phyloP scores from a whole-genome alignment of 2,797 vertebrate species.

The Channa striata region DNA sequence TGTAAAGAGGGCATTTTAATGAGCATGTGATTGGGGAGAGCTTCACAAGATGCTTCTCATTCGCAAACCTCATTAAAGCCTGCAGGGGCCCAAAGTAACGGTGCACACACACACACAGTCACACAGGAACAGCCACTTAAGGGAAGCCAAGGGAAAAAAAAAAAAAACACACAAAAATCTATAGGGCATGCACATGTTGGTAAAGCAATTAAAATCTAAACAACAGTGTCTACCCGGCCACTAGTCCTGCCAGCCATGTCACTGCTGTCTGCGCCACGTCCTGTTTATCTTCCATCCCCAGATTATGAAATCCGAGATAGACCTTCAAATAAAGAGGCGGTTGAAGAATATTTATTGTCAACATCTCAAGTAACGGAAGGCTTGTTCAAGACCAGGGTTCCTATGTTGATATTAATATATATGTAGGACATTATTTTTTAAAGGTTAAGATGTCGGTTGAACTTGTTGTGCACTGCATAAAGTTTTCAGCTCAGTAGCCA shows the following conservation, averaged over 20 bases:
- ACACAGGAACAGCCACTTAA: constrained; percentile 49
- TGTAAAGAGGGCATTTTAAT: constrained; percentile 64
- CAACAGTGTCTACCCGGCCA: constrained; percentile 57
- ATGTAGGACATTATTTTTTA: no score
- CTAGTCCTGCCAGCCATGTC: constrained; percentile 50
- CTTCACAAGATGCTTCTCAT: constrained; percentile 52
- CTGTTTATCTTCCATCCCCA: constrained; percentile 53
- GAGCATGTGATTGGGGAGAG: constrained; percentile 57
- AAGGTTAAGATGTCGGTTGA: no score
- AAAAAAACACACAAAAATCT: constrained; percentile 66
- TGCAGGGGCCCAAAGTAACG: constrained; percentile 37
- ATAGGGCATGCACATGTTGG: constrained; percentile 58
- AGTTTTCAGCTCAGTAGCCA: no score
- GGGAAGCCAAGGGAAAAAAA: constrained; percentile 37
- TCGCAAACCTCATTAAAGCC: constrained; percentile 71
- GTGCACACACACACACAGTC: constrained; percentile 8
- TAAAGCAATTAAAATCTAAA: constrained; percentile 81
- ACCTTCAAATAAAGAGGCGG: constrained; percentile 43
- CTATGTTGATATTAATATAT: no score
- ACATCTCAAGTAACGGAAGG: constrained; percentile 22
- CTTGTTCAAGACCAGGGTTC: no score
- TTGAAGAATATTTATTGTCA: constrained; percentile 38
- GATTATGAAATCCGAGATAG: constrained; percentile 40
- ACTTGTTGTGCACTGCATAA: no score
- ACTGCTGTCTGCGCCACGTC: constrained; percentile 42